phyloP scores from a whole-genome alignment of 2,113 vertebrate species.

The Ibidorhyncha struthersii region DNA sequence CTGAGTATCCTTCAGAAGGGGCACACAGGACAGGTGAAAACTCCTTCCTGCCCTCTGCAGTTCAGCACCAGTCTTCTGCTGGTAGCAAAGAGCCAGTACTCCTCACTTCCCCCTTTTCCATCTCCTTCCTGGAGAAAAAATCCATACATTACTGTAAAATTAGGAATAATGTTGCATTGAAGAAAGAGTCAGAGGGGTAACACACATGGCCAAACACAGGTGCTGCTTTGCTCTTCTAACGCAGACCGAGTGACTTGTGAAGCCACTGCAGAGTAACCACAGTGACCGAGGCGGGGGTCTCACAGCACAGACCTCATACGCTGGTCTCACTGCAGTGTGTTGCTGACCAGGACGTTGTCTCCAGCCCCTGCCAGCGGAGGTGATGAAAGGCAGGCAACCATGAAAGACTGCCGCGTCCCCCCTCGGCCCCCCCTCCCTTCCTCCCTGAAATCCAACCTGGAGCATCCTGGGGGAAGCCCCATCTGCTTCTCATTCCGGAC shows the following conservation, averaged over 20 bases:
- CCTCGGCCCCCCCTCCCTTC: not conserved
- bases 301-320: accelerated
- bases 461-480: conserved; percentile 55
- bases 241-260: not conserved
- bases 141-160: not conserved
- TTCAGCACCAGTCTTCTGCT: not conserved
- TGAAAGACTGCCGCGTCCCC: not conserved
- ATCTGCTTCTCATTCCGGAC: conserved; percentile 70
- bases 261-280: not conserved
- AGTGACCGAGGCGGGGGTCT: not conserved
- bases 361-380: not conserved
- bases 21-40: not conserved
- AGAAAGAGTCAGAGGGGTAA: not conserved
- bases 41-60: not conserved
- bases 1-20: not conserved
- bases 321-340: not conserved
- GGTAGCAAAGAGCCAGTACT: not conserved
- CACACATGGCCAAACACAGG: not conserved
- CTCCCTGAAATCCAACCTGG: conserved; percentile 43
- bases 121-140: not conserved
- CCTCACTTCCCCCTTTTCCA: not conserved
- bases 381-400: not conserved
- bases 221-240: not conserved
- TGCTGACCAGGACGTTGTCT: not conserved
- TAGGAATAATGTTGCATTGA: not conserved